Evolutionary conservation across 2,113 vertebrate genomes (phyloP).

Genomic region (Aviceda subcristata): DNA sequence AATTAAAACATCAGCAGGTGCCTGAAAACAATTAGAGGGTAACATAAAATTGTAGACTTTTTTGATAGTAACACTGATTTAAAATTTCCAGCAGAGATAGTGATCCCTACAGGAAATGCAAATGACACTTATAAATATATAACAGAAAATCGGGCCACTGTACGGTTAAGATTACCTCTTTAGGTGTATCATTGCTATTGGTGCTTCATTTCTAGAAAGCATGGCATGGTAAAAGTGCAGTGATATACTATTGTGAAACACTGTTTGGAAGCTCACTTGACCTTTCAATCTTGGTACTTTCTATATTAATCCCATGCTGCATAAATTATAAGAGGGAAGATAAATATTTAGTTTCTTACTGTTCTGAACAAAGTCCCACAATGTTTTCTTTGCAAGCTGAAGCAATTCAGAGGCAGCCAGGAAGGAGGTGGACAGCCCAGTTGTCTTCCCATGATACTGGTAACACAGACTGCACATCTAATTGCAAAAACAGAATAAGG

Average conservation of each 20-base stretch:
- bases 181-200: background rate
- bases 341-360: constrained; percentile 67
- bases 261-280: constrained; percentile 48
- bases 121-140: background rate
- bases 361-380: constrained; percentile 37
- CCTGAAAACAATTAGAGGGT: background rate
- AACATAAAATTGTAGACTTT: background rate
- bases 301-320: constrained; percentile 50
- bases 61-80: background rate
- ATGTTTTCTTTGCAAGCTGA: constrained; percentile 46
- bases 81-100: background rate
- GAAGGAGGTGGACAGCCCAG: constrained; percentile 20
- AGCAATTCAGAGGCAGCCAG: constrained; percentile 24
- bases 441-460: constrained; percentile 27
- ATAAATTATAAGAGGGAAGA: constrained; percentile 56
- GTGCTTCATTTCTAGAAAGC: constrained; percentile 12
- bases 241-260: constrained; percentile 27
- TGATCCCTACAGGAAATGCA: background rate
- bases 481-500: constrained; percentile 25
- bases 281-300: constrained; percentile 44
- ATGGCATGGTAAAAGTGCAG: background rate
- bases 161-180: background rate
- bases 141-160: background rate
- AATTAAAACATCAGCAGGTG: background rate
- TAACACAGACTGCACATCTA: background rate